Evolutionary conservation across 2,113 vertebrate species (phyloP), one percentile per base, ranked within the genome.

Genomic region (Gavialis gangeticus): DNA sequence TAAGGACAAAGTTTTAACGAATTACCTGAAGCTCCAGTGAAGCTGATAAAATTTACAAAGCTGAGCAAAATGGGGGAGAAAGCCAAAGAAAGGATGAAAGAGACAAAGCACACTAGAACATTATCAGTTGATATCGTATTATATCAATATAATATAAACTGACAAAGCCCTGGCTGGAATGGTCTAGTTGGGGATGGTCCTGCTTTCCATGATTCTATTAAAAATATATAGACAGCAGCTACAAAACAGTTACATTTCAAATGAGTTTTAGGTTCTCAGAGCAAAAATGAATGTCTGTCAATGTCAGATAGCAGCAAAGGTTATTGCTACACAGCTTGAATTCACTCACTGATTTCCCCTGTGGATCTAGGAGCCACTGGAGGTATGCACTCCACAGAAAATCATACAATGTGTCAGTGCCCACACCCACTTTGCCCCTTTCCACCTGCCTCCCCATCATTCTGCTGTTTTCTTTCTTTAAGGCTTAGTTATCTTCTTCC

Each of bases 41-140:
- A 57, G 5, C 12, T 18, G 30, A 1, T 62, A 1, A 59, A 37
- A 76, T 1, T 7, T 37, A 67, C 12, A n/a, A 34, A 85, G 25
- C 16, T 19, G 22, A 77, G 5, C 1, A 13, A 17, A 59, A 83
- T 57, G 12, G 82, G 1, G 7, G 15, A 58, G 1, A 0, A 0
- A 79, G 77, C 25, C 3, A 30, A 64, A 9, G 1, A 0, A 2
- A 86, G 3, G 7, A 3, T 30, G 12, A 83, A 85, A 80, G 25
- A 78, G 8, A 16, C 16, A 34, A 37, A 77, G 56, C 82, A 3
- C 15, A 24, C n/a, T 22, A 10, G 46, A 62, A 56, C 4, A 0
- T 27, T 54, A 1, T 3, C 12, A 4, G 24, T 46, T 11, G 18
- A 4, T 25, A 7, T 12, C 15, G 5, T 46, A 46, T 73, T 62